Evolutionary conservation across 2,888 invertebrate genomes (phyloP), one percentile per base, ranked within the genome.

Genomic region (Cataglyphis altisquamis): DNA sequence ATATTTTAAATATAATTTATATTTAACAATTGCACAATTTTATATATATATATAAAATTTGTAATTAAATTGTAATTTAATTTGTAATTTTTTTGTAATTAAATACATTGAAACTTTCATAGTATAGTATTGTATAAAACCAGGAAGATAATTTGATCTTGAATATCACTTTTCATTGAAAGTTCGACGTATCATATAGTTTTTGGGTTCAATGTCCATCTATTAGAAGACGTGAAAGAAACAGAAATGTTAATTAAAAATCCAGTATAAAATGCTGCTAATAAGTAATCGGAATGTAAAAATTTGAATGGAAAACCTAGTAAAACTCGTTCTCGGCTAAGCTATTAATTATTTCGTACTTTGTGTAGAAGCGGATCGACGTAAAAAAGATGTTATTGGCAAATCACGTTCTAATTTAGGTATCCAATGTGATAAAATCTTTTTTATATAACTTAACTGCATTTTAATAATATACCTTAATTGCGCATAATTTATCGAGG

Each of bases 91-190:
- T 21, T 21, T 21, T 18, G 86, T 81, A 89, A 89, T 73, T 18
- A 29, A 72, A 89, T 82, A 85, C 63, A 29, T 5, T 60, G n/a
- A 36, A 32, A 67, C 74, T 85, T 88, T 83, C 39, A 18, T 62
- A 57, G 15, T 60, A 18, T 62, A 57, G 15, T 60, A 32, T 86
- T 48, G 5, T 32, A 15, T 75, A 48, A 68, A 68, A 63, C 32
- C 66, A 80, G 77, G 60, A 88, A 88, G 62, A 68, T 68, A 84
- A 87, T 75, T 64, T 62, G 64, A 86, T 83, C 60, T 48, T 25
- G 39, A 52, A 21, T 81, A 87, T 88, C 75, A 39, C 57, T 83
- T 89, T 87, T 75, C 87, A 84, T 39, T 9, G 64, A 87, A 82
- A 83, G 72, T 25, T 12, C n/a, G 25, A 45, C 68, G 3, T 72